Evolutionary conservation across 2,797 vertebrate genomes (phyloP).

Genomic region (Etheostoma nigrum): DNA sequence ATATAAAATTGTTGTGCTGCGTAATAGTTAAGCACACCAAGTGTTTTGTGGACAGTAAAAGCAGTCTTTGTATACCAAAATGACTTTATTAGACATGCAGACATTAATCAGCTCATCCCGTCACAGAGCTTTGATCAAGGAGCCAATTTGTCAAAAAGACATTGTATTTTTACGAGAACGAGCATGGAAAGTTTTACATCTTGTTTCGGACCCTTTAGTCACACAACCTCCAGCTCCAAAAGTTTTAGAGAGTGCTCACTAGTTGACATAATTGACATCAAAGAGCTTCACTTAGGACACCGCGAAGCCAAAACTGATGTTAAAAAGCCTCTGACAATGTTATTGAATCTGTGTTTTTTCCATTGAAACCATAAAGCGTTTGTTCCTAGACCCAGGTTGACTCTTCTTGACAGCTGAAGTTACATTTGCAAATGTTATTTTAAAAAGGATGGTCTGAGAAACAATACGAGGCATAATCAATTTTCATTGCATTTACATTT

Average conservation of each 20-base stretch:
- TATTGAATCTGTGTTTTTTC: slow-evolving; percentile 1
- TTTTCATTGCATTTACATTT: slow-evolving; percentile 1
- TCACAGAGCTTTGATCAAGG: slow-evolving; percentile 14
- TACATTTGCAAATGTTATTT: neutral
- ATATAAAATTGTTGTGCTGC: neutral
- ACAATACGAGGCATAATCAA: neutral
- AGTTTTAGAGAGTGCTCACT: neutral
- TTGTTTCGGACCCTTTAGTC: slow-evolving; percentile 26
- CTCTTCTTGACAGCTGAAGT: neutral
- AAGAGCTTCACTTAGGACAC: neutral
- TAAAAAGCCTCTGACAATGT: neutral
- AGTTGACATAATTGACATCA: slow-evolving; percentile 10
- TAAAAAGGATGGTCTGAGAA: neutral
- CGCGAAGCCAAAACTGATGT: neutral
- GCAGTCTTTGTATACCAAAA: neutral
- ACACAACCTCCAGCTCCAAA: neutral
- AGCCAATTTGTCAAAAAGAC: slow-evolving; percentile 31
- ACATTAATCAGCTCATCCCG: slow-evolving; percentile 22
- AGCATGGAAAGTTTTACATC: slow-evolving; percentile 22
- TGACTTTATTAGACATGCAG: slow-evolving; percentile 1
- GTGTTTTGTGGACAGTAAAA: slow-evolving; percentile 16
- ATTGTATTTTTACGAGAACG: slow-evolving; percentile 8
- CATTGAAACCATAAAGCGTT: neutral
- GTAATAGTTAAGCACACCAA: neutral
- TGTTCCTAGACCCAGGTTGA: neutral